Evolutionary conservation across 92 coral and sea anemone species (phyloP), one percentile per base, ranked within the genome.

Genomic region (Anthopleura xanthogrammica): DNA sequence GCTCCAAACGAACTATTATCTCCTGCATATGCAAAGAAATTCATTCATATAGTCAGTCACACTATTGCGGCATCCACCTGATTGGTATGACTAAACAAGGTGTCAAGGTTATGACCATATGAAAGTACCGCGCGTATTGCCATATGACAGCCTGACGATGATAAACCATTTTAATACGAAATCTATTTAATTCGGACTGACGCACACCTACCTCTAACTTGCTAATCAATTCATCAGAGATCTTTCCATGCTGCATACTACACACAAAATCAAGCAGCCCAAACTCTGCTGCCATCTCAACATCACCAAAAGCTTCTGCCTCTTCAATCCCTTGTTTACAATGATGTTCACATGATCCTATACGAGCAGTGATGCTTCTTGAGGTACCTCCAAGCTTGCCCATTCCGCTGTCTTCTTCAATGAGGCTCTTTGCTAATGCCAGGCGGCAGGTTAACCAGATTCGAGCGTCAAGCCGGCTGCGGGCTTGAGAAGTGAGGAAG

Each of bases 261-360:
- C 90, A 86, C 64, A 94, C 88, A 24, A 91, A 86, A 19, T 75
- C 90, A 24, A 88, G 71, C 66, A 97, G 77, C 20, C 86, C 81
- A 48, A 97, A 92, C 87, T 97, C 94, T 11, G 95, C 94, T 82
- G 92, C 90, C 52, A 94, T 84, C 85, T 97, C 98, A 3, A 89
- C 81, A 80, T 97, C 94, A 43, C 97, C 98, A 82, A 97, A 97
- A 36, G 98, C 99, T 48, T 97, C 99, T 20, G 97, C 95, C 77
- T 97, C 99, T 72, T 94, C 97, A 86, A 97, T 48, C 29, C 98
- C 99, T 87, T 97, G 99, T 71, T 82, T 89, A 77, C 98, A 97
- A 83, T 97, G 99, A 64, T 94, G 99, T 0, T 87, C 81, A 82
- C 97, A 91, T 9, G 98, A 90, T 6, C 99, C 98, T 41, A 95